Base-by-base conservation (phyloP, 2,113 vertebrate species). In the Xiphias gladius region DNA sequence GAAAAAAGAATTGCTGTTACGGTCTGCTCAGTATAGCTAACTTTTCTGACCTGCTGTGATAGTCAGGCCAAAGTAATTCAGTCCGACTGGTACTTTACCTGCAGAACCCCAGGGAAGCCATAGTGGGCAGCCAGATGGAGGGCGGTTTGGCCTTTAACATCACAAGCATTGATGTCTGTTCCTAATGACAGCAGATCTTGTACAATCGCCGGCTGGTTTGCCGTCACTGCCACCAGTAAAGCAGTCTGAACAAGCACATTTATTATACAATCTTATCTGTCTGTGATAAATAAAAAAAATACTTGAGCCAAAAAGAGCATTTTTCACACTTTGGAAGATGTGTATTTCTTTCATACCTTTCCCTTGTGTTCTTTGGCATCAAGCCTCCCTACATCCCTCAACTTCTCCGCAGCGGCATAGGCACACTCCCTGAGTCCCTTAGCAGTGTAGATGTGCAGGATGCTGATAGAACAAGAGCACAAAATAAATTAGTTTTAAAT, bases 361-460 rank as follows among this genome's bases (percentile, higher is more conserved):
- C 97, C 97, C 88, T 96, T 96, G 88, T 98, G 97, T 61, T 98
- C 97, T 84, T 95, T 97, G 75, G 95, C 92, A 59, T 98, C 97
- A 48, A 98, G 92, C 22, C 68, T 89, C 20, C 93, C 94, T 1
- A 95, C 89, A 0, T 88, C 89, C 76, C 91, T 88, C 63, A 97
- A 92, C 63, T 89, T 91, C 89, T 98, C 97, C 0, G 97, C 97
- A 0, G 96, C 96, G 3, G 96, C 97, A 0, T 93, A 96, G 0
- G 97, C 96, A 7, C 92, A 94, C 89, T 96, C 96, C 67, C 97
- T 92, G 55, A 96, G 93, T 0, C 97, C 97, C 73, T 96, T 96
- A 9, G 96, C 97, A 0, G 95, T 95, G 83, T 97, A 96, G 86
- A 98, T 97, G 77, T 98, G 97, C 80, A 98, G 93, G 83, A 97